Evolutionary conservation across 2,797 vertebrate genomes (phyloP), one percentile per base, ranked within the genome.

Genomic region (Coilia nasus): DNA sequence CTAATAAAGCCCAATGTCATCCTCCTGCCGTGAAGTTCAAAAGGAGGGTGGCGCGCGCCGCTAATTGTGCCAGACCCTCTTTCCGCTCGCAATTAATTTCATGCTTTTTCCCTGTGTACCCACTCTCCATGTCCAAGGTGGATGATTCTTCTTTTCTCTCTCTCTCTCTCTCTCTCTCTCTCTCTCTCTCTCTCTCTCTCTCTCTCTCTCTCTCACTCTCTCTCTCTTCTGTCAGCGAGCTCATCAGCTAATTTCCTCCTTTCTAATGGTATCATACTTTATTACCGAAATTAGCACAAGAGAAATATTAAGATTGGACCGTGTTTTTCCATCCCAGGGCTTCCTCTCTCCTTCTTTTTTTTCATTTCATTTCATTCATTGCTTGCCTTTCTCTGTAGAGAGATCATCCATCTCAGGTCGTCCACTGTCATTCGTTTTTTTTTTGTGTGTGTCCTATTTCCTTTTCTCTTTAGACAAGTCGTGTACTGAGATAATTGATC

Each of bases 1-100:
- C 91, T 88, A 91, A 93, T 95, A 95, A 95, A 87, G 94, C 91
- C 92, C 95, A 95, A 94, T 95, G 95, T 95, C 94, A 94, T 90
- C 86, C 86, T 19, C 88, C 91, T 87, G 54, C 83, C 82, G 89
- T 91, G 91, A 92, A 93, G 91, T 93, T 93, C 93, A 93, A 90
- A 31, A 71, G 56, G 35, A 50, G 88, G 90, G 12, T 15, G 28
- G 93, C 93, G 93, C 93, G 93, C 89, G 82, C 82, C 10, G 23
- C 78, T 86, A 83, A 91, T 89, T 86, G 84, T 83, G 87, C 84
- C 83, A 88, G 85, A 23, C 81, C 86, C 88, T 90, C 88, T 85
- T 92, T 90, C 83, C 50, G 85, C 90, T 92, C 93, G 90, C 90
- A 44, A 78, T 78, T 78, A 41, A 78, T 78, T 78, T 78, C 35